Conservation (phyloP, 2,888 invertebrate species). For the Laspeyria flexula region DNA sequence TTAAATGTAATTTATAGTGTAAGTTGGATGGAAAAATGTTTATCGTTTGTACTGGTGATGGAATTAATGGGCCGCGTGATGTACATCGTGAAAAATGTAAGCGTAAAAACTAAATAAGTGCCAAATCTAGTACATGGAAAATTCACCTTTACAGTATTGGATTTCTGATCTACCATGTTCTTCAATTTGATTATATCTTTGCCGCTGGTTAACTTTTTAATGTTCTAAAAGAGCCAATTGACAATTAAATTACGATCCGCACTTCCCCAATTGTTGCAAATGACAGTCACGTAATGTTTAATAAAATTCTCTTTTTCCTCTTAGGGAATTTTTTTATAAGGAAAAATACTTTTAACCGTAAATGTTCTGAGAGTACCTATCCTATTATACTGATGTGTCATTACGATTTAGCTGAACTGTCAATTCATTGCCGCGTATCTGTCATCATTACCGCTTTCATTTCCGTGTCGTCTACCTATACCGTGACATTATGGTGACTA, state of each 20-base stretch:
- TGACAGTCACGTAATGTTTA: not conserved
- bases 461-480: slow-evolving; percentile 14
- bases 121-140: not conserved
- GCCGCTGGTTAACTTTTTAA: not conserved
- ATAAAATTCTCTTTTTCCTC: not conserved
- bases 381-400: slow-evolving; percentile 18
- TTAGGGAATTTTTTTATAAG: not conserved
- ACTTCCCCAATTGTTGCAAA: not conserved
- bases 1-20: slow-evolving; percentile 4
- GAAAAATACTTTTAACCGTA: slow-evolving; percentile 3
- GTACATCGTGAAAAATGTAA: not conserved
- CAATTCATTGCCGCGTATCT: slow-evolving; percentile 37
- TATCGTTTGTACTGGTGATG: not conserved
- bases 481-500: too few relatives aligned
- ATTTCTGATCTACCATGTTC: not conserved
- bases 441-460: slow-evolving; percentile 42
- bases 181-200: not conserved
- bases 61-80: not conserved
- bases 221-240: not conserved
- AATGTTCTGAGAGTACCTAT: slow-evolving; percentile 4
- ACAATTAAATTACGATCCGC: not conserved
- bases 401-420: slow-evolving; percentile 31
- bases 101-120: not conserved
- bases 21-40: slow-evolving; percentile 1
- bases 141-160: not conserved